Base-by-base conservation (phyloP, 2,888 invertebrate species). In the Oscheius myriophilus region DNA sequence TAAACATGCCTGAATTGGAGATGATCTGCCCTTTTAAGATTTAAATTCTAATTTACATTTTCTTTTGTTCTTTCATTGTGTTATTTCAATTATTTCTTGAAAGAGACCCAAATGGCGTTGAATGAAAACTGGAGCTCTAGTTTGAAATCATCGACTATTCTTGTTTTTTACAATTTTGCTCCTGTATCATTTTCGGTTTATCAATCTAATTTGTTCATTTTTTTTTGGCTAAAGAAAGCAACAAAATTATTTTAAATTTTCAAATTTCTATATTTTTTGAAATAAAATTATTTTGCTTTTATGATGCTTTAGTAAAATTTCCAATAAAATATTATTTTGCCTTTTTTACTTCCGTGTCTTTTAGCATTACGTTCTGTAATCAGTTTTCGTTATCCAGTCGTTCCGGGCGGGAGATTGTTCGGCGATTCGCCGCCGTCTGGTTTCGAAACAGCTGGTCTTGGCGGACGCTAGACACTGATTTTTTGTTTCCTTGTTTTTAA, bases 381-480 rank as follows among this genome's bases (percentile, higher is more conserved):
- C 21, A 49, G 49, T 49, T 49, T 49, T 49, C 18, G n/a, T 49
- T 49, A 33, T 33, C 33, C 33, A 33, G 33, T 33, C 33, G 33
- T 33, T 33, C 33, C 33, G 33, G 49, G 11, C 49, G 18, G 49
- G 45, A 16, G 23, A 21, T 18, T 11, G 49, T 49, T 21, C 49
- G 33, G 49, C 23, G 49, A 18, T 49, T 49, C 23, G 18, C 49
- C 49, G 49, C 49, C 18, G 49, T 49, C 49, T 23, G 23, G 49
- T 49, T 49, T 49, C 49, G 49, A 49, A 49, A 49, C 49, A 49
- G 49, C 49, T 49, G 49, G 49, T 49, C 21, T 49, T 23, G 49
- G 49, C 49, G 18, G 49, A 23, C 18, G 49, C 18, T 11, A 9
- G 49, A 23, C 49, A 18, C 11, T 18, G 18, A 45, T 18, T n/a